phyloP scores from a whole-genome alignment of 2,888 invertebrate species.

The Anthrax anthrax region DNA sequence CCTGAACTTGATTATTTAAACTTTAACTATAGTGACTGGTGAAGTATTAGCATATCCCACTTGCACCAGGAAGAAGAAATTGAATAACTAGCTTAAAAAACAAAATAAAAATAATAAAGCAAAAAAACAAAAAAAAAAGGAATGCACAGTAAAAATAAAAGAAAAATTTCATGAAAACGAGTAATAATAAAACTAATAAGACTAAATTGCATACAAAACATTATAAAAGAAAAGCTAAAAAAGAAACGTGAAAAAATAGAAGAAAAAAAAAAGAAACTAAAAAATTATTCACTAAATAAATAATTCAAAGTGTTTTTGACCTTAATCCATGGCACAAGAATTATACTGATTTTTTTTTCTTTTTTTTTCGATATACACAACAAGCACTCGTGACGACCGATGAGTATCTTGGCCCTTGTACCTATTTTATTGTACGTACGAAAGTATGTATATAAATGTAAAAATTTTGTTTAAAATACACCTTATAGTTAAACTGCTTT shows the following conservation, averaged over 20 bases:
- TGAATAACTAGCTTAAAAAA: background rate
- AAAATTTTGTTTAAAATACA: too few species aligned
- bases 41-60: background rate
- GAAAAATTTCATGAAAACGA: background rate
- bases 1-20: background rate
- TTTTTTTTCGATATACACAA: background rate
- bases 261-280: background rate
- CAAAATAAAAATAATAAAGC: background rate
- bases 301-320: slow-evolving; percentile 12
- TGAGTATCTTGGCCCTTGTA: slow-evolving; percentile 10
- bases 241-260: background rate
- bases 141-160: background rate
- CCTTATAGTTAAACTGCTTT: too few species aligned
- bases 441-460: too few species aligned
- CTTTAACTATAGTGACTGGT: too few species aligned
- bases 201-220: too few species aligned
- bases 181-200: too few species aligned
- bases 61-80: background rate
- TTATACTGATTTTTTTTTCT: too few species aligned
- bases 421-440: slow-evolving; percentile 2
- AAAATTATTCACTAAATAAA: background rate
- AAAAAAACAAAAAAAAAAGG: background rate
- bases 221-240: background rate
- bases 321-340: slow-evolving; percentile 11
- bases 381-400: slow-evolving; percentile 11